Evolutionary conservation across 1,140 invertebrate genomes (phyloP), one percentile per base, ranked within the genome.

Genomic region (Diabrotica virgifera): DNA sequence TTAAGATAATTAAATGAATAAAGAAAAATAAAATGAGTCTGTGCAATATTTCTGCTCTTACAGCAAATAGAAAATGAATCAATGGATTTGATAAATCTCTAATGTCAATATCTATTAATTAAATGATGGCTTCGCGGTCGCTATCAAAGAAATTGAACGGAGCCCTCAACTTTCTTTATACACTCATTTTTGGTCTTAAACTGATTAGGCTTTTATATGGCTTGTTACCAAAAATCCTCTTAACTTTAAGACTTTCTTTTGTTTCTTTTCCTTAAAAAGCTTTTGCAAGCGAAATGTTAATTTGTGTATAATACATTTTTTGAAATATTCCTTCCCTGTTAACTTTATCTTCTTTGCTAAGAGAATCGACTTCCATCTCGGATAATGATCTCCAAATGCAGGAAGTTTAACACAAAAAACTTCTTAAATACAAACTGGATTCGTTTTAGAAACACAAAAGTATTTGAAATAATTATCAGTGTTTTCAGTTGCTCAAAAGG

Each of bases 161-260:
- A 46, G 40, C 40, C 12, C 24, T 12, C 37, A 65, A 61, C 13
- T 63, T 68, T 71, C 65, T 55, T 64, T 72, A 71, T 73, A 67
- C 63, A 60, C 61, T 70, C 65, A 66, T 68, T 66, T 70, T 62
- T 59, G 64, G 61, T 60, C 62, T 35, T 67, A 70, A 69, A 58
- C 38, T 69, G 68, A 69, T 74, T 74, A 74, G 69, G 72, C 70
- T 72, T 72, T 74, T 72, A 66, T 74, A 74, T 70, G 72, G 72
- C 70, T 74, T 74, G 70, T 69, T 74, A 57, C 67, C 67, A 74
- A 71, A 71, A 74, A 74, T 74, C 72, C 70, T 65, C 66, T 74
- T 74, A 74, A 46, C 58, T 62, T 59, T 67, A 46, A 63, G 62
- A 64, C 59, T 59, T 66, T 70, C 72, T 71, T 72, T 72, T 72